Evolutionary conservation across 1,140 invertebrate genomes (phyloP), one percentile per base, ranked within the genome.

Genomic region (Oscheius sp.): DNA sequence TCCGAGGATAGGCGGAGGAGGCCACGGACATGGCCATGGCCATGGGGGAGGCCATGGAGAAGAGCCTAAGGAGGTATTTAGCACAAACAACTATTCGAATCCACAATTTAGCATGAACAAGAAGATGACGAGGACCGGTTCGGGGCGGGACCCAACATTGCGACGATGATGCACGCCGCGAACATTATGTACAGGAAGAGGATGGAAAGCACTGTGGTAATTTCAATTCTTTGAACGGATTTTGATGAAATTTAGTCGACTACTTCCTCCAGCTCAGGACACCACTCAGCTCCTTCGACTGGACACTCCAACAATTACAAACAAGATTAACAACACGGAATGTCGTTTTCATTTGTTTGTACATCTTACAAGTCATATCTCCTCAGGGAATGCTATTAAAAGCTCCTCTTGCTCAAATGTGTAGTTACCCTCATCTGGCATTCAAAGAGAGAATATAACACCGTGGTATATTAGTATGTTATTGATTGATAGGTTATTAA

Each of bases 141-240:
- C 34, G 59, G 29, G 10, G 29, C 4, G 3, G 59, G 59, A 4
- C 59, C 29, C 1, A 71, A 64, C 58, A 20, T 71, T 7, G 68
- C 58, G n/a, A 46, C 68, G 13, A 71, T 63, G 58, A 18, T 71
- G 61, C 59, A 71, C n/a, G 59, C 61, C 20, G 68, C 42, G 0
- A 71, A 58, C 64, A 58, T 71, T 28, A 13, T 68, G 3, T 55
- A 68, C 26, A 68, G 67, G 23, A 59, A 68, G 45, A 32, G 67
- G 45, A 36, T 59, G n/a, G 67, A 68, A 42, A 10, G 7, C 52
- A 10, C n/a, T 13, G n/a, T 10, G 7, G 23, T 7, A 58, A 13
- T 58, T 13, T 13, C 7, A 10, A 10, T 58, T 13, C 52, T 58
- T 23, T 13, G 10, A 23, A 20, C 7, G 7, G 7, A 10, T 23